A percentile compares a stretch with the other conserved stretches of the same genome.
These are phyloP conservation scores for Hoplodrina ambigua DNA, from an alignment of 2,888 invertebrate species.

Conservation along the genomic window DNA sequence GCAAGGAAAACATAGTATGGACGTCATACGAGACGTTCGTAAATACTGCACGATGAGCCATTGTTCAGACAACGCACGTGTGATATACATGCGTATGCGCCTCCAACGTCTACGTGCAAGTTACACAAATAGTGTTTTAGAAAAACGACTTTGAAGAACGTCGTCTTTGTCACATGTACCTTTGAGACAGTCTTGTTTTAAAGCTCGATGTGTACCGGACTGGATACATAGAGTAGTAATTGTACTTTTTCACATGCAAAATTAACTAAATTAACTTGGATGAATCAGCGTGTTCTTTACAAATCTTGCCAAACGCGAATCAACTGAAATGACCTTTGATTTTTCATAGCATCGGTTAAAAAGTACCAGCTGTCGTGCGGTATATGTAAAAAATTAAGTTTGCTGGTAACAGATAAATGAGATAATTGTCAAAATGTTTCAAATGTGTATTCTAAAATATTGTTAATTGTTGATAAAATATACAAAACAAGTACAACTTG, in stretches of 20 bases:
- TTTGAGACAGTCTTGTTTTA: neutral
- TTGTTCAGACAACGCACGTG: conserved; percentile 45
- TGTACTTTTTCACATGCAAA: neutral
- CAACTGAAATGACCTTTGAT: neutral
- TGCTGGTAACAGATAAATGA: too few relatives aligned
- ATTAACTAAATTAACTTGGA: neutral
- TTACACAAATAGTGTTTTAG: too few relatives aligned
- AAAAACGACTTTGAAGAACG: too few relatives aligned
- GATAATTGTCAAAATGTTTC: too few relatives aligned
- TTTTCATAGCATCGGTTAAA: neutral
- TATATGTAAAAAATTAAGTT: too few relatives aligned
- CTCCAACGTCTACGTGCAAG: neutral
- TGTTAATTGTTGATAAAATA: too few relatives aligned
- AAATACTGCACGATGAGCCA: conserved; percentile 44
- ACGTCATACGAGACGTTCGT: conserved; percentile 34
- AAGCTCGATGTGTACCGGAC: neutral
- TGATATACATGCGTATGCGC: neutral
- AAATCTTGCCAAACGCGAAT: neutral
- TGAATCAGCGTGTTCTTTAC: conserved; percentile 18
- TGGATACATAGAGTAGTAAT: neutral
- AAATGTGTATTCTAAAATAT: too few relatives aligned
- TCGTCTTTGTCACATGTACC: neutral
- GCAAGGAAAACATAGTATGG: conserved; percentile 29
- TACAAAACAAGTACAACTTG: too few relatives aligned
- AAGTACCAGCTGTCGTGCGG: too few relatives aligned